Conservation (phyloP, 2,113 vertebrate species). For the Sialia sialis region DNA sequence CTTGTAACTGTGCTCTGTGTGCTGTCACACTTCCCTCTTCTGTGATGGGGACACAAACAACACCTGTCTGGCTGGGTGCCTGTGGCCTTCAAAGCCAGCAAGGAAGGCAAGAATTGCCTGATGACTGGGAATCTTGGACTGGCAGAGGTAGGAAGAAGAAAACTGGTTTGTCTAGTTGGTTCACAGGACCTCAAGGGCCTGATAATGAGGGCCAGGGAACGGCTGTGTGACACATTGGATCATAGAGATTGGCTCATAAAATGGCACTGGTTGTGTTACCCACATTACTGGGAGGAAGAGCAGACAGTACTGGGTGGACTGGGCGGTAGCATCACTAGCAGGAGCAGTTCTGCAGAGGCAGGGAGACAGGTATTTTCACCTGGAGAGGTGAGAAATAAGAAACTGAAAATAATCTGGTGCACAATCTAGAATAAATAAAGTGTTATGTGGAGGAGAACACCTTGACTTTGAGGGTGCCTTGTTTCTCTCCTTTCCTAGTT, state of each 20-base stretch:
- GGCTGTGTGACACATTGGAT: fast-evolving
- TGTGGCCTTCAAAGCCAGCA: background rate
- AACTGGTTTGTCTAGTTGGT: background rate
- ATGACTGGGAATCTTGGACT: background rate
- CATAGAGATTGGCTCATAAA: background rate
- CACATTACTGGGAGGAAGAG: background rate
- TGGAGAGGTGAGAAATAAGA: background rate
- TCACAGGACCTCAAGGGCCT: background rate
- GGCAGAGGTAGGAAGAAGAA: background rate
- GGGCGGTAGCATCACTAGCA: background rate
- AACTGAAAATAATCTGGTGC: background rate
- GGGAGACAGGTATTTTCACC: background rate
- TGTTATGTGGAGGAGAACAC: background rate
- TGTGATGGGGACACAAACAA: background rate
- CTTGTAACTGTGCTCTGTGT: background rate
- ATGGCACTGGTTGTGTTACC: background rate
- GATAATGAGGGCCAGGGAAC: background rate
- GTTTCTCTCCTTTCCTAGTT: background rate
- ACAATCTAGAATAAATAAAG: background rate
- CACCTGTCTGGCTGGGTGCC: background rate
- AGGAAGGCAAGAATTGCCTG: background rate
- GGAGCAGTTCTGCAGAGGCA: background rate
- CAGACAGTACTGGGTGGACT: background rate
- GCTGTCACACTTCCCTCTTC: background rate
- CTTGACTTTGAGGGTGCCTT: background rate